These are phyloP conservation scores for Anhinga anhinga DNA, from an alignment of 2,113 vertebrate genomes.

Conservation along the genomic window DNA sequence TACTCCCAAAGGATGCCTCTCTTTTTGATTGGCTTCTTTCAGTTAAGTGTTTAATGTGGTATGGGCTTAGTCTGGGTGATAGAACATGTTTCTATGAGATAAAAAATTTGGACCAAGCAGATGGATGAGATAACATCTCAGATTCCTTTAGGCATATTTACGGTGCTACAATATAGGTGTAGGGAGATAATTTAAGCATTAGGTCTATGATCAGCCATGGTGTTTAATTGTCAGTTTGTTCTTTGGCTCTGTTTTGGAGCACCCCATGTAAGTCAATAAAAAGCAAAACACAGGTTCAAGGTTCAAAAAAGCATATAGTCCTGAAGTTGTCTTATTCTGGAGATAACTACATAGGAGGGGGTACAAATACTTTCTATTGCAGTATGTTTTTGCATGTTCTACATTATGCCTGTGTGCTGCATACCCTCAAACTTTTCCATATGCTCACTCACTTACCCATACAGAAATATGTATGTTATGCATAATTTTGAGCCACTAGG, in stretches of 20 bases:
- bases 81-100: background rate
- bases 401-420: background rate
- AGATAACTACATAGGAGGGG: accelerated
- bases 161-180: background rate
- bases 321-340: background rate
- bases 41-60: background rate
- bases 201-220: background rate
- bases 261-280: background rate
- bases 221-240: background rate
- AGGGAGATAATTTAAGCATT: background rate
- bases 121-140: background rate
- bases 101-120: background rate
- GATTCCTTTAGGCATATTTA: background rate
- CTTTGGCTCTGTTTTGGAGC: background rate
- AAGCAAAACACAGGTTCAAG: background rate
- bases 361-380: background rate
- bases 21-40: background rate
- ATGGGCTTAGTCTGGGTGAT: background rate
- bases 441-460: background rate
- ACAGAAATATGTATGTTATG: too few relatives aligned
- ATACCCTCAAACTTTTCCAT: background rate
- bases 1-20: background rate
- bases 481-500: background rate
- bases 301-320: background rate
- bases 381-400: background rate